Evolutionary conservation across 2,888 invertebrate genomes (phyloP), one percentile per base, ranked within the genome.

Genomic region (Elmis aenea): DNA sequence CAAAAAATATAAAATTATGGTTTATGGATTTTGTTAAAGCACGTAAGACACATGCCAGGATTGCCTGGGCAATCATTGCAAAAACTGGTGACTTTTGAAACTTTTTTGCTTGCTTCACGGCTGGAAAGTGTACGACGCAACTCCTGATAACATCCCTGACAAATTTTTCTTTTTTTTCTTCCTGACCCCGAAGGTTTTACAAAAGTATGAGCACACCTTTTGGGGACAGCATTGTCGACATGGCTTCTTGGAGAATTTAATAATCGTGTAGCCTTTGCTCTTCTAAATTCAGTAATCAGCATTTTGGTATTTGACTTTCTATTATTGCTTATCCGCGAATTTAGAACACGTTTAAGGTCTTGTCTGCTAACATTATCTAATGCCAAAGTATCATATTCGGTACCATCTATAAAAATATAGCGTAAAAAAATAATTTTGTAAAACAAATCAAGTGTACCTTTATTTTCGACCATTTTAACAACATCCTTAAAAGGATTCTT

Each of bases 141-240:
- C 16, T 35, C 18, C 21, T 24, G 11, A 24, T 43, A 43, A 26
- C 39, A 40, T 14, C 33, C 32, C 15, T 24, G 13, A 11, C 39
- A 43, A n/a, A 29, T 15, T 36, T 40, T 43, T 8, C 43, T 13
- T 16, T 32, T 37, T 28, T 42, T 42, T 8, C 33, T 21, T 6
- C 42, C 41, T 2, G 42, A 29, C 10, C 33, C 37, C 9, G 15
- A 11, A n/a, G 28, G 42, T 29, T 33, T 42, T 3, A 38, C 26
- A 11, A 38, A 43, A n/a, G 35, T 39, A 13, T 40, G 43, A 12
- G 13, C 26, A 12, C 18, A 22, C 33, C 21, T 41, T 23, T 31
- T 27, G 5, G 32, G n/a, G n/a, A n/a, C n/a, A n/a, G n/a, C n/a
- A n/a, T n/a, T n/a, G n/a, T n/a, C n/a, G n/a, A n/a, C n/a, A n/a